These are phyloP conservation scores for Thera obeliscata DNA, from an alignment of 2,888 invertebrate genomes.

Conservation along the genomic window DNA sequence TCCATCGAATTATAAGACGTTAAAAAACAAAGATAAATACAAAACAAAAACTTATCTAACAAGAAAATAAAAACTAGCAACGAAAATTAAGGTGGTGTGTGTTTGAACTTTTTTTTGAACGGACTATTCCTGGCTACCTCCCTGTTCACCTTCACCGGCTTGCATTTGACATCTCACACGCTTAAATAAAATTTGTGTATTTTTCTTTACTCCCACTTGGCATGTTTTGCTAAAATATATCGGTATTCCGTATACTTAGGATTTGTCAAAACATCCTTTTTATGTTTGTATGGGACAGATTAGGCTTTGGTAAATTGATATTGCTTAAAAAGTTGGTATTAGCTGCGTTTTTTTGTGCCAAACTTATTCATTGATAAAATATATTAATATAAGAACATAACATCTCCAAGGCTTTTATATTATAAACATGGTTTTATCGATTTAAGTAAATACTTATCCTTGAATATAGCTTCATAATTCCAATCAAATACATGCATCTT, in stretches of 20 bases:
- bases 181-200: constrained; percentile 41
- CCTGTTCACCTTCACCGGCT: constrained; percentile 42
- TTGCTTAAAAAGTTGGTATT: not conserved
- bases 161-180: constrained; percentile 50
- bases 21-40: too few relatives aligned
- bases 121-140: not conserved
- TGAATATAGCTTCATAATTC: constrained; percentile 16
- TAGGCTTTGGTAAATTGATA: constrained; percentile 10
- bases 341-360: not conserved
- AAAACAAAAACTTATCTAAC: too few relatives aligned
- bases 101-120: too few relatives aligned
- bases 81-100: too few relatives aligned
- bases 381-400: not conserved
- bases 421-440: not conserved
- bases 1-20: too few relatives aligned
- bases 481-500: constrained; percentile 26
- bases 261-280: constrained; percentile 3
- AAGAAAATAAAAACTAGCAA: too few relatives aligned
- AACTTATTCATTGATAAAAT: not conserved
- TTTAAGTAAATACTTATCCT: constrained; percentile 10
- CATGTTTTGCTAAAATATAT: constrained; percentile 43
- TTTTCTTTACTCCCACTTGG: constrained; percentile 46
- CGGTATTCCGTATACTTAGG: constrained; percentile 8
- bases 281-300: not conserved
- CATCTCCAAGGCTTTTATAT: too few relatives aligned